Conservation (phyloP, 2,797 vertebrate genomes). For the Poeciliopsis paucimaculata region DNA sequence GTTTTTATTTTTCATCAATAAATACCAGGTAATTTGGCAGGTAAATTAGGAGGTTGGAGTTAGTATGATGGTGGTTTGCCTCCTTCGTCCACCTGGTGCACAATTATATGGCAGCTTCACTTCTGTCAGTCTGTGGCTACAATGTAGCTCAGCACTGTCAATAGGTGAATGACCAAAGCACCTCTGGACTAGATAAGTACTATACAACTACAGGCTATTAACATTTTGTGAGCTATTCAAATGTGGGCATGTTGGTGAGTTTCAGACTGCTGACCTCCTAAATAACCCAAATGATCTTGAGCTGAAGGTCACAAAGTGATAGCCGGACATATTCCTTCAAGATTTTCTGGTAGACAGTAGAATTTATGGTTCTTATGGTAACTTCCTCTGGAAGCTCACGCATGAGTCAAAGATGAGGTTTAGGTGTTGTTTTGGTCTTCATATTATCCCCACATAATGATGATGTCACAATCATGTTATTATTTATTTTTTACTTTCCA, state of each 20-base stretch:
- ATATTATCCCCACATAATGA: background rate
- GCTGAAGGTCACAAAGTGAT: background rate
- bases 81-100: background rate
- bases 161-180: too few species aligned
- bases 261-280: background rate
- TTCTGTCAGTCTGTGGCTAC: background rate
- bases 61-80: background rate
- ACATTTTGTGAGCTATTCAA: background rate
- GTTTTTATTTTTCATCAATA: background rate
- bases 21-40: too few species aligned
- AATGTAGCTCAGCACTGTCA: background rate
- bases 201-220: background rate
- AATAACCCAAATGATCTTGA: background rate
- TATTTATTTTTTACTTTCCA: background rate
- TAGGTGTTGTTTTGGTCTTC: background rate
- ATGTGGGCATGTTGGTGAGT: background rate
- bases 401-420: background rate
- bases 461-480: background rate
- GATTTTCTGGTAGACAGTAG: background rate
- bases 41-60: background rate
- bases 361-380: background rate
- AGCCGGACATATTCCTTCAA: background rate
- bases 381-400: background rate
- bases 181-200: background rate
- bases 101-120: background rate